Base-by-base conservation (phyloP, 2,888 invertebrate species). In the Lutraria lutraria region DNA sequence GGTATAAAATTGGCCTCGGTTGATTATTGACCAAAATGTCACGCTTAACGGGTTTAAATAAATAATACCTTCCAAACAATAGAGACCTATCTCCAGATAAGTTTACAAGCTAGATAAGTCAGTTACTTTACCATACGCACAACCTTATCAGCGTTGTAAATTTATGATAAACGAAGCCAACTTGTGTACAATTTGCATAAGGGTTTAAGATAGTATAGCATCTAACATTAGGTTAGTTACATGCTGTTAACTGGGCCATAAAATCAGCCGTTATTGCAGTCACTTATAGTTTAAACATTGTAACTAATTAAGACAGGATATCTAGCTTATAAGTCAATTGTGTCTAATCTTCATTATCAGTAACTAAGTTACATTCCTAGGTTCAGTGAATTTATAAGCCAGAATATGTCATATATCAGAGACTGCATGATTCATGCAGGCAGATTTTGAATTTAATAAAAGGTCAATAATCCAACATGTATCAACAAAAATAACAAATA, bases 11-110 rank as follows among this genome's bases (percentile, higher is more conserved):
- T 90, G 43, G 87, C 86, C 90, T 87, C 19, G 87, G 81, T 83
- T 81, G 86, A 85, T 81, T 90, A 90, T 90, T 90, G 88, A 88
- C 88, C 85, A 88, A 87, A 88, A 88, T 88, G 88, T 90, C 90
- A 88, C 90, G 90, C 90, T 88, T 85, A 88, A 86, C 85, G 90
- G 84, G 81, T 90, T 82, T 90, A 90, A 83, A 86, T 88, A 88
- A 88, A 88, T 87, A 87, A 79, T 6, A 76, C n/a, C 10, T 25
- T 68, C 12, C 12, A 68, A 25, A 68, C 63, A 25, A 68, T 25
- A 68, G n/a, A 13, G 63, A 68, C 63, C 25, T 68, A 68, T 25
- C 63, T 68, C 63, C 25, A 13, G 12, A 68, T 12, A n/a, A 13
- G 31, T 76, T 31, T 76, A 34, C 31, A 76, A 31, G 25, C 34